Conservation (phyloP, 2,888 invertebrate species). For the Eulithis testata region DNA sequence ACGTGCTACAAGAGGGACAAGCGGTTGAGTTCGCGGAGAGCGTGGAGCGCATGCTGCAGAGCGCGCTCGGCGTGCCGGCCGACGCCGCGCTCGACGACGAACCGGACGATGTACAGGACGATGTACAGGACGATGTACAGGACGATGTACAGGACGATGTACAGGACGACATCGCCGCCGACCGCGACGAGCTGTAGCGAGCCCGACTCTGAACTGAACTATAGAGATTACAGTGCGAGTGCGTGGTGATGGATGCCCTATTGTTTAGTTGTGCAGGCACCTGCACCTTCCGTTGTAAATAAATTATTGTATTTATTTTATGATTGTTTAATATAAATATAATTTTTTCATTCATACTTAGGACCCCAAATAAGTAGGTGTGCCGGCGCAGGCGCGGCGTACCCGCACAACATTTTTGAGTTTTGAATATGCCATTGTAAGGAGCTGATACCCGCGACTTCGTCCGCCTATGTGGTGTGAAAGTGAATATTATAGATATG, state of each 20-base stretch:
- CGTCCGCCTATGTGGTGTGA: too few relatives aligned
- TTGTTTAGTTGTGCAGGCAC: conserved; percentile 6
- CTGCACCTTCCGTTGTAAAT: conserved; percentile 21
- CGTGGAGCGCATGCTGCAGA: conserved; percentile 95
- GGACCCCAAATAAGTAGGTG: too few relatives aligned
- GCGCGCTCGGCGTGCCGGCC: conserved; percentile 89
- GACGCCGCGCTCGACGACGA: conserved; percentile 83
- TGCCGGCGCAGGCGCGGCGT: too few relatives aligned
- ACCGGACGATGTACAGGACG: conserved; percentile 43
- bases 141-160: conserved; percentile 39
- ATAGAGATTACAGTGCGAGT: conserved; percentile 1
- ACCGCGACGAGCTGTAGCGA: conserved; percentile 66
- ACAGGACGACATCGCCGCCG: conserved; percentile 42
- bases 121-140: conserved; percentile 49
- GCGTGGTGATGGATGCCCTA: conserved; percentile 25
- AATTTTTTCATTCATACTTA: too few relatives aligned
- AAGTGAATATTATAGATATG: too few relatives aligned
- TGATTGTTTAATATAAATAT: too few relatives aligned
- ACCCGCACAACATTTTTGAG: too few relatives aligned
- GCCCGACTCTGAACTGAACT: not conserved
- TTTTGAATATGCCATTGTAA: too few relatives aligned
- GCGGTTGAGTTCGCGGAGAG: conserved; percentile 93
- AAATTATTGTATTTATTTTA: conserved; percentile 27
- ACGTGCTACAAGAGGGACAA: conserved; percentile 87
- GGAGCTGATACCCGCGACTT: too few relatives aligned